These are phyloP conservation scores for Drosophila hydei DNA, from an alignment of 1,140 invertebrate species.

Conservation along the genomic window DNA sequence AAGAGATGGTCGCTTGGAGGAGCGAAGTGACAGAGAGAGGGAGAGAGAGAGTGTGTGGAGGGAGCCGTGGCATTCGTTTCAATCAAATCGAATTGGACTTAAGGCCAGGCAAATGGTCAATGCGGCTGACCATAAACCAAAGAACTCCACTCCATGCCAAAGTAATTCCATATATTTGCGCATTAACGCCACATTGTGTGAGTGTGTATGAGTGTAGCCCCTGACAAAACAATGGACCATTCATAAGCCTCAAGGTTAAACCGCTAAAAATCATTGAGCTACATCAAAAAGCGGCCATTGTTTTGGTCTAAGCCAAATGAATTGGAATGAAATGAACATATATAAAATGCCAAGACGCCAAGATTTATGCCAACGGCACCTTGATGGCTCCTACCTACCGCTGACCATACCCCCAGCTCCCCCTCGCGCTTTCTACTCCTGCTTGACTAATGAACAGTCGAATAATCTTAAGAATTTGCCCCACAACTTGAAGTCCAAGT, in stretches of 20 bases:
- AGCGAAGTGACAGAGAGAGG: background rate
- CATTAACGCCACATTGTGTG: slow-evolving; percentile 33
- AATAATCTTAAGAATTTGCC: slow-evolving; percentile 36
- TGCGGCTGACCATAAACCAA: slow-evolving; percentile 46
- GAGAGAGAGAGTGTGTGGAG: background rate
- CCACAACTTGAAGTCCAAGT: slow-evolving; percentile 2
- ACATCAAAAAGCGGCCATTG: slow-evolving; percentile 70
- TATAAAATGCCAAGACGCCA: slow-evolving; percentile 37
- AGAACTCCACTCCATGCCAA: slow-evolving; percentile 37
- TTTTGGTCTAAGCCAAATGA: slow-evolving; percentile 59
- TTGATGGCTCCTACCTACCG: slow-evolving; percentile 21
- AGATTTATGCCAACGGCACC: slow-evolving; percentile 78
- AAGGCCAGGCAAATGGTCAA: slow-evolving; percentile 47
- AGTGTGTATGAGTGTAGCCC: background rate
- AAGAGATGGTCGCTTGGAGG: slow-evolving; percentile 3
- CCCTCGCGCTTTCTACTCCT: slow-evolving; percentile 2
- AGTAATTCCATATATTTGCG: slow-evolving; percentile 47
- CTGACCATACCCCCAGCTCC: background rate
- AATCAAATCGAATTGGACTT: slow-evolving; percentile 66
- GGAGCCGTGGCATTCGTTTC: slow-evolving; percentile 13
- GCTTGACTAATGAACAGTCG: slow-evolving; percentile 68
- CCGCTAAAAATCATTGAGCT: slow-evolving; percentile 79
- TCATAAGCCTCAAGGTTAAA: slow-evolving; percentile 78
- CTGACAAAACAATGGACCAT: slow-evolving; percentile 60
- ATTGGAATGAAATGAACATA: slow-evolving; percentile 36